Conservation (phyloP, 2,113 vertebrate genomes). For the Kryptolebias marmoratus region DNA sequence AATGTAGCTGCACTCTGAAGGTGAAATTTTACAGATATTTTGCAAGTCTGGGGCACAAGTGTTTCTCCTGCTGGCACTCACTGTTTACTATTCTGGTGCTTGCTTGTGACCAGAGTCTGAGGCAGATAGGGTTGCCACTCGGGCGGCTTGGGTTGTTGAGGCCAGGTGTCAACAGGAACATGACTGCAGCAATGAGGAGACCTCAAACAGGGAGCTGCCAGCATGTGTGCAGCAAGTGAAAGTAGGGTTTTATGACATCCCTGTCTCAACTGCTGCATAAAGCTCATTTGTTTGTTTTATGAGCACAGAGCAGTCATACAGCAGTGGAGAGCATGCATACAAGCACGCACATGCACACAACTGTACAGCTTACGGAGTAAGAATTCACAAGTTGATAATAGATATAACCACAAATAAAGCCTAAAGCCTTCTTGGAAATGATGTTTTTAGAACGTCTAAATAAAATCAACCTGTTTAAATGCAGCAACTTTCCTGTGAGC, state of each 20-base stretch:
- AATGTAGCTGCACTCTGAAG: conserved; percentile 59
- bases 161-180: conserved; percentile 57
- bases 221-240: conserved; percentile 35
- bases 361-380: not conserved
- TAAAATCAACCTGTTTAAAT: not conserved
- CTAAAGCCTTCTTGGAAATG: conserved; percentile 6
- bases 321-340: not conserved
- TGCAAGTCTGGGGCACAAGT: conserved; percentile 79
- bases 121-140: conserved; percentile 80
- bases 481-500: conserved; percentile 1
- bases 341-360: not conserved
- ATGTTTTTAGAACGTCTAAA: conserved; percentile 16
- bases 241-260: conserved; percentile 13
- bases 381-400: conserved; percentile 20
- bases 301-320: not conserved
- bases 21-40: conserved; percentile 81
- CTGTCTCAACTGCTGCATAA: not conserved
- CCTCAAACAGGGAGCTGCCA: conserved; percentile 36
- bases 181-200: conserved; percentile 61
- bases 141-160: conserved; percentile 57
- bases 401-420: conserved; percentile 22
- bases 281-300: conserved; percentile 23
- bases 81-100: conserved; percentile 91
- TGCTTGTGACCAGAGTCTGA: conserved; percentile 76
- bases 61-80: conserved; percentile 73